phyloP scores from a whole-genome alignment of 2,888 invertebrate species.

The Diplolepis rosae region DNA sequence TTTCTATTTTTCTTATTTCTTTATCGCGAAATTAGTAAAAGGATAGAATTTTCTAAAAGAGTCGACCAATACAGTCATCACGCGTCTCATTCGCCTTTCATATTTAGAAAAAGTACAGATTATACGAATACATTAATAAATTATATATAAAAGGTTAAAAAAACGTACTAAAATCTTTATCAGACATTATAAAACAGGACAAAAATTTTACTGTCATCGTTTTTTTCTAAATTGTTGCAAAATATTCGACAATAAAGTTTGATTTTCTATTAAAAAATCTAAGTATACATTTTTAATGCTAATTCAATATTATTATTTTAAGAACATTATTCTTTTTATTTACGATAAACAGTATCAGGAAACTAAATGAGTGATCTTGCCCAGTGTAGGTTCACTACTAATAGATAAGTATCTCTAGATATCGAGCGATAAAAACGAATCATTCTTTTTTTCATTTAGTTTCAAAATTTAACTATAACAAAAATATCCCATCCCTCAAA shows the following conservation, averaged over 20 bases:
- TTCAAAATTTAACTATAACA: conserved; percentile 8
- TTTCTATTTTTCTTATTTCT: neutral
- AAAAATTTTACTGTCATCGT: too few species aligned
- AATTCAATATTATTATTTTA: too few species aligned
- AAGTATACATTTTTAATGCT: too few species aligned
- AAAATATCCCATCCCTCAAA: conserved; percentile 4
- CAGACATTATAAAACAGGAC: too few species aligned
- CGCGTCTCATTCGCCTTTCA: conserved; percentile 22
- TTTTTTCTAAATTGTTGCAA: too few species aligned
- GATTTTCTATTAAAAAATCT: too few species aligned
- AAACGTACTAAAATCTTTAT: too few species aligned
- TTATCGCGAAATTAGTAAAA: conserved; percentile 6
- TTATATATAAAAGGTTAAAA: conserved; percentile 23
- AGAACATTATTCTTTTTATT: too few species aligned
- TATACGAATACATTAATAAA: neutral
- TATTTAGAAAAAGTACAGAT: conserved; percentile 2
- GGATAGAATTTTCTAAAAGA: conserved; percentile 18
- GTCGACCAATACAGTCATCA: conserved; percentile 23
- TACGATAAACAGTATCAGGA: too few species aligned
- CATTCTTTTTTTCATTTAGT: neutral
- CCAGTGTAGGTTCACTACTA: neutral
- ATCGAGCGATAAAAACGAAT: conserved; percentile 9
- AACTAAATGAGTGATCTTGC: too few species aligned
- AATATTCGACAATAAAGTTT: too few species aligned
- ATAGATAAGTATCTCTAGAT: conserved; percentile 4